These are phyloP conservation scores for Micropterix aruncella DNA, from an alignment of 2,888 invertebrate species.

Conservation along the genomic window DNA sequence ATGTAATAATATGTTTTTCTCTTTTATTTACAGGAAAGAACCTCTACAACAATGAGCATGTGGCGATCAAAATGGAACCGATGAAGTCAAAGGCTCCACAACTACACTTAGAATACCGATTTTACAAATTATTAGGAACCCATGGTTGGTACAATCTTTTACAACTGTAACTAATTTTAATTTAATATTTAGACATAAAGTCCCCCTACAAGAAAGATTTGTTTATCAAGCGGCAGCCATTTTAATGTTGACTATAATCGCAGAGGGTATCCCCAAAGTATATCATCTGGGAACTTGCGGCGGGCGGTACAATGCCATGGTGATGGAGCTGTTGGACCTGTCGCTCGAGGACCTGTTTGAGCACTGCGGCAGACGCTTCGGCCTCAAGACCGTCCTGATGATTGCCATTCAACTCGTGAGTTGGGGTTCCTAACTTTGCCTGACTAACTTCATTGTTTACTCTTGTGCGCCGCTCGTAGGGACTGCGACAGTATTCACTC, in stretches of 20 bases:
- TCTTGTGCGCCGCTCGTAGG: no score
- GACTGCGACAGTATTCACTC: no score
- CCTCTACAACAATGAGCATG: slow-evolving; percentile 99
- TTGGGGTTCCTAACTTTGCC: slow-evolving; percentile 12
- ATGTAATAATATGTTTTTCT: no score
- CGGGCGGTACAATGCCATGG: slow-evolving; percentile 96
- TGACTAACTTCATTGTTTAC: background rate
- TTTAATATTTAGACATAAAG: background rate
- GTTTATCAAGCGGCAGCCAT: background rate
- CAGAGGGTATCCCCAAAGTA: slow-evolving; percentile 98
- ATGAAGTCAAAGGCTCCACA: slow-evolving; percentile 99
- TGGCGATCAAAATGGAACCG: slow-evolving; percentile 99
- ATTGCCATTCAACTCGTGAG: slow-evolving; percentile 95
- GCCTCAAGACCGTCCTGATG: slow-evolving; percentile 95
- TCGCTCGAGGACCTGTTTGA: slow-evolving; percentile 99
- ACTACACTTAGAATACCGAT: slow-evolving; percentile 99
- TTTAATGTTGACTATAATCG: slow-evolving; percentile 19
- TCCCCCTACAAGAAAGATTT: background rate
- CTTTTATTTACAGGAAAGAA: slow-evolving; percentile 80
- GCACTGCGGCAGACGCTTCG: slow-evolving; percentile 95
- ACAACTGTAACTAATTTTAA: slow-evolving; percentile 3
- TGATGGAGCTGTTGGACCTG: slow-evolving; percentile 98
- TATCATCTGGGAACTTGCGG: slow-evolving; percentile 99
- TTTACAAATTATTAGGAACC: slow-evolving; percentile 98
- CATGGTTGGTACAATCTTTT: slow-evolving; percentile 56